phyloP scores from a whole-genome alignment of 2,888 invertebrate genomes.

The Ptychoptera contaminata region DNA sequence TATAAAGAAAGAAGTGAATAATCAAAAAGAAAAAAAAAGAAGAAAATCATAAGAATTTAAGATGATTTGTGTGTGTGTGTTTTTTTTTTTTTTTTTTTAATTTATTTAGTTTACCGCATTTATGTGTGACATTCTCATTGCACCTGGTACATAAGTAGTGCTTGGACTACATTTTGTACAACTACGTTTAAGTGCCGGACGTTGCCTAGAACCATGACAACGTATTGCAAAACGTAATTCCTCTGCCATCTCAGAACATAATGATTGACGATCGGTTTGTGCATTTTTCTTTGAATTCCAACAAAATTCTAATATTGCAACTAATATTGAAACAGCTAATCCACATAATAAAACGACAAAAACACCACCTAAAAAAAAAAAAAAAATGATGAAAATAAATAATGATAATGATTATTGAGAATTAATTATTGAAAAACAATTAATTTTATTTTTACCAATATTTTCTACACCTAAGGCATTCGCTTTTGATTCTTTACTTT shows the following conservation, averaged over 20 bases:
- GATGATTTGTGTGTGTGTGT: too few relatives aligned
- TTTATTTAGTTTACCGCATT: constrained; percentile 26
- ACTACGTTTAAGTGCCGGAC: constrained; percentile 62
- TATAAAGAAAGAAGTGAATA: too few relatives aligned
- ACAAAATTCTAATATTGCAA: constrained; percentile 87
- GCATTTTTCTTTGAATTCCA: constrained; percentile 86
- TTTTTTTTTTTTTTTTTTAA: constrained; percentile 25
- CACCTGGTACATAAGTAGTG: constrained; percentile 53
- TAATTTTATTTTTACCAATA: constrained; percentile 41
- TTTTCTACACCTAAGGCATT: constrained; percentile 76
- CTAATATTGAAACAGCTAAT: constrained; percentile 74
- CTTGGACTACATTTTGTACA: constrained; percentile 61
- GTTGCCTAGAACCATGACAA: constrained; percentile 67
- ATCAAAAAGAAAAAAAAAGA: too few relatives aligned
- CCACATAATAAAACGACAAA: constrained; percentile 93
- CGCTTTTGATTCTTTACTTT: constrained; percentile 82
- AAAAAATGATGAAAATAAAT: not conserved
- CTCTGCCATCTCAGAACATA: constrained; percentile 89
- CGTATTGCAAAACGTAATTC: constrained; percentile 82
- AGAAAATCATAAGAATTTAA: too few relatives aligned
- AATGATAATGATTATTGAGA: not conserved
- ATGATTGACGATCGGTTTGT: constrained; percentile 66
- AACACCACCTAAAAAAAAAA: constrained; percentile 58
- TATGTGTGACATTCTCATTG: constrained; percentile 19
- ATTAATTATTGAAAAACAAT: not conserved